Evolutionary conservation across 2,888 invertebrate genomes (phyloP), one percentile per base, ranked within the genome.

Genomic region (Drosophila flavopinicola): DNA sequence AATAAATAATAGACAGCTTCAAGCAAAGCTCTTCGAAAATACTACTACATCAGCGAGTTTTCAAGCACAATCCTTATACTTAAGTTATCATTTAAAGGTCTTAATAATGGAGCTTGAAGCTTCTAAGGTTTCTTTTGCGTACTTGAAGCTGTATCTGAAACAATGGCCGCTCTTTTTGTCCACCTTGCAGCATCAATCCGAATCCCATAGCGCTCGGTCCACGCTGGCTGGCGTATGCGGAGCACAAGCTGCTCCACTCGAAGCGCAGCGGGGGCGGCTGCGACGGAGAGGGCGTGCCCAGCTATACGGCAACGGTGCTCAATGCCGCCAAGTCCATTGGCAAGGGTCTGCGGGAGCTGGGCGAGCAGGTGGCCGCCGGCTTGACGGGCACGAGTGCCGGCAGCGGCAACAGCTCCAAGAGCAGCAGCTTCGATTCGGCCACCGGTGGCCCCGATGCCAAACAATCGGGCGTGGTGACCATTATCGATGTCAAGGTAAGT

Each of bases 251-350:
- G 42, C 92, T 95, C 65, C 94, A 95, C 44, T 93, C 94, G 0
- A 94, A 95, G 89, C 93, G 95, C 56, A 97, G 96, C 90, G 95
- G 95, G 61, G 97, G 97, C 1, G 96, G 96, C 1, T 95, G 95
- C 90, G 96, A 96, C 91, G 95, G 94, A 23, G 97, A 97, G 90
- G 96, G 96, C 10, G 95, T 96, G 10, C 94, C 96, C 88, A 96
- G 96, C 89, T 96, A 96, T 83, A 98, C 98, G 39, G 98, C 98
- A 1, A 97, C 98, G 0, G 96, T 98, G 49, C 93, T 99, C 7
- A 97, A 98, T 91, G 98, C 98, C 1, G 98, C 98, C 13, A 98
- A 98, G 92, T 97, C 97, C 15, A 92, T 98, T 30, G 96, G 98
- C 58, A 97, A 97, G 91, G 98, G 98, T 0, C 91, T 98, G 49